Conservation (phyloP, 1,140 invertebrate species). For the Pollicipes pollicipes region DNA sequence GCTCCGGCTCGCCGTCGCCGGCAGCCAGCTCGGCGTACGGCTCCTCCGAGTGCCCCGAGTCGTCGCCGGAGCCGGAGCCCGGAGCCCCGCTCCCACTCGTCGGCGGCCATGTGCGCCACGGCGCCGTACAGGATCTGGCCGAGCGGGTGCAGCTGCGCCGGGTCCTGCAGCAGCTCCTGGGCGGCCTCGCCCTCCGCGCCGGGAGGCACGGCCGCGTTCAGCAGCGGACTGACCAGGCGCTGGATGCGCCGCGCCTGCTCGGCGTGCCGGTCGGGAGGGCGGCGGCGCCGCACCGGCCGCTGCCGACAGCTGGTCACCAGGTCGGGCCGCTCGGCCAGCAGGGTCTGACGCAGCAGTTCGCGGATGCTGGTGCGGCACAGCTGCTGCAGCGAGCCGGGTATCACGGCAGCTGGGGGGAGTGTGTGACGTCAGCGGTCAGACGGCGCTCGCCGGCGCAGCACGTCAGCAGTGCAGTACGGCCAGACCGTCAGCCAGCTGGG, state of each 20-base stretch:
- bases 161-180: not conserved
- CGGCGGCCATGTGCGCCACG: too few species aligned
- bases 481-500: too few species aligned
- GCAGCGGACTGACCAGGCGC: not conserved
- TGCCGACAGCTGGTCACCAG: not conserved
- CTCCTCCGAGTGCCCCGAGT: not conserved
- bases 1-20: too few species aligned
- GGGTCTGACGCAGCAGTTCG: not conserved
- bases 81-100: too few species aligned
- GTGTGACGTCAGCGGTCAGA: too few species aligned
- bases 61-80: not conserved
- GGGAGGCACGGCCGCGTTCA: not conserved
- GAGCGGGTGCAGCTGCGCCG: too few species aligned
- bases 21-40: too few species aligned
- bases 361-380: not conserved
- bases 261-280: too few species aligned
- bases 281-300: too few species aligned
- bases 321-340: not conserved
- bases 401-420: not conserved
- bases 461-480: too few species aligned
- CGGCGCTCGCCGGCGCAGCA: too few species aligned
- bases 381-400: not conserved
- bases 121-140: too few species aligned
- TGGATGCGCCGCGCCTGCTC: not conserved
- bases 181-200: not conserved